Conservation (phyloP, 1,140 invertebrate species). For the Hylyphantes graminicola region DNA sequence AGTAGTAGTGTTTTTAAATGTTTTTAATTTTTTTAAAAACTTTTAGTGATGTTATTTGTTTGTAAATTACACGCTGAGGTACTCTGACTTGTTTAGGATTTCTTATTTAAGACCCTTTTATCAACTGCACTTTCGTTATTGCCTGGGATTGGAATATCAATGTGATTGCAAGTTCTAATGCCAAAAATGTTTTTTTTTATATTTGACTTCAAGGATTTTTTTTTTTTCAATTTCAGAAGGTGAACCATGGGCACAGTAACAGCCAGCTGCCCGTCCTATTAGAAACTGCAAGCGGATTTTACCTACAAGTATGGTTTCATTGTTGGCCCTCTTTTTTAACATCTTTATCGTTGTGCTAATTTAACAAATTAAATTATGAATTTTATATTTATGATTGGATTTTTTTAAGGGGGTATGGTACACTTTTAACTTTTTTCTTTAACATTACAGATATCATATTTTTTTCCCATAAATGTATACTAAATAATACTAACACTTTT, state of each 20-base stretch:
- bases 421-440: no score
- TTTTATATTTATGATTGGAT: no score
- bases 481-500: no score
- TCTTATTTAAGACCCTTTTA: neutral
- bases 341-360: neutral
- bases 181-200: neutral
- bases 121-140: neutral
- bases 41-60: no score
- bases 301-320: slow-evolving; percentile 71
- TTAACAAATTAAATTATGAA: no score
- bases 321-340: slow-evolving; percentile 4
- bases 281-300: slow-evolving; percentile 86
- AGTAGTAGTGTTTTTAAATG: no score
- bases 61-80: no score
- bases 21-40: no score
- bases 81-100: no score
- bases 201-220: neutral
- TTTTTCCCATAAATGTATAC: no score
- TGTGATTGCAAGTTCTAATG: neutral
- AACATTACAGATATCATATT: no score
- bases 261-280: slow-evolving; percentile 81
- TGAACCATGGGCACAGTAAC: slow-evolving; percentile 64
- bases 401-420: no score
- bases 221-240: slow-evolving; percentile 45
- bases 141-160: neutral